phyloP scores from a whole-genome alignment of 2,113 vertebrate species.

The Psittacula cyanocephala region DNA sequence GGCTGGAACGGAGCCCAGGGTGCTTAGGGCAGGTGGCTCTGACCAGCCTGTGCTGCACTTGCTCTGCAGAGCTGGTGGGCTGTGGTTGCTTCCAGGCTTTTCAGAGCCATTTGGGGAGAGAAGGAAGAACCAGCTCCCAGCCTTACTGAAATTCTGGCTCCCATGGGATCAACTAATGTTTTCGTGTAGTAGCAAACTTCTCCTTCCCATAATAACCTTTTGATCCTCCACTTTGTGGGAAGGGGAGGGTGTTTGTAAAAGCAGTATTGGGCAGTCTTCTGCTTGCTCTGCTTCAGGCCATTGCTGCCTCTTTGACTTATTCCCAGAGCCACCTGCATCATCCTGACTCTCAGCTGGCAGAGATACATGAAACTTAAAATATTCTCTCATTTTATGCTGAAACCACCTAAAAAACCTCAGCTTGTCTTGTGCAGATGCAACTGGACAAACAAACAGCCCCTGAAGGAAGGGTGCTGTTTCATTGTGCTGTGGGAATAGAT shows the following conservation, averaged over 20 bases:
- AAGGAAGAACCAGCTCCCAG: background rate
- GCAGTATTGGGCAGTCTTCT: background rate
- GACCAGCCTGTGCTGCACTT: background rate
- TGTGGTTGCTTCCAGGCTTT: background rate
- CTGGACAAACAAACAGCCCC: background rate
- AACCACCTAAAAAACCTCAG: fast-evolving
- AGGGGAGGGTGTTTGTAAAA: background rate
- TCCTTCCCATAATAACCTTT: background rate
- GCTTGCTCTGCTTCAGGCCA: background rate
- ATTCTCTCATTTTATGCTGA: background rate
- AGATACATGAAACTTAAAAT: background rate
- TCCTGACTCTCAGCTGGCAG: background rate
- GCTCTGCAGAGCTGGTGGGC: background rate
- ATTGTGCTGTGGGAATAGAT: fast-evolving
- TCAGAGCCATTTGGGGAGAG: background rate
- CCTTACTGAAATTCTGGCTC: background rate
- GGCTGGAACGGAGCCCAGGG: background rate
- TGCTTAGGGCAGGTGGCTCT: background rate
- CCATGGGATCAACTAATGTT: background rate
- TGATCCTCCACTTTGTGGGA: background rate
- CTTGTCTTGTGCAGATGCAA: background rate
- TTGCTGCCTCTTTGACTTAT: background rate
- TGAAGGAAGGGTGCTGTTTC: background rate
- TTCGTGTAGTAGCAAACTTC: background rate
- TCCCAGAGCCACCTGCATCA: background rate